Evolutionary conservation across 2,888 invertebrate genomes (phyloP), one percentile per base, ranked within the genome.

Genomic region (Dorcus parallelipipedus): DNA sequence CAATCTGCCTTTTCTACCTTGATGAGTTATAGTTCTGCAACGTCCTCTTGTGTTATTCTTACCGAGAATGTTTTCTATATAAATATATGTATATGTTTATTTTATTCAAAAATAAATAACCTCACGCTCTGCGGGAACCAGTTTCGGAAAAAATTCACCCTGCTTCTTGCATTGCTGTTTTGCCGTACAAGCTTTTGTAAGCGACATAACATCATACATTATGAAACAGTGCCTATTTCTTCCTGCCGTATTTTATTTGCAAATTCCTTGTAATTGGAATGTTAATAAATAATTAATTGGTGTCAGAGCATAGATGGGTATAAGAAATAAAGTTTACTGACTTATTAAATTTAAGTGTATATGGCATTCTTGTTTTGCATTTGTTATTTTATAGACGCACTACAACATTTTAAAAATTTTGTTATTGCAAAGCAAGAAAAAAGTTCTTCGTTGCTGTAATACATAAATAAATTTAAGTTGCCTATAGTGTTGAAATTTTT

Each of bases 61-160:
- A 68, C 67, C 68, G 66, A 66, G 63, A 61, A 67, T 64, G 63
- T 67, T 68, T 69, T 68, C 69, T 71, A 67, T 71, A 69, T 64
- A 70, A 67, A 67, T 67, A 64, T 65, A 68, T 67, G 68, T 69
- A 67, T 70, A 71, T 69, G 70, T 72, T 69, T 69, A 72, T 71
- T 69, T 73, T 71, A 73, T 72, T 71, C 70, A 66, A 68, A 70
- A 70, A 71, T 69, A 70, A 71, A 69, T 69, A 68, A 72, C 66
- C 59, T 59, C 56, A 60, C 60, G 65, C 58, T 64, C 64, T 66
- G 66, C 64, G 67, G 67, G 67, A 73, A 71, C 72, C 71, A 63
- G 71, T 71, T 71, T 69, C 64, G 55, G 58, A 62, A 69, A 71
- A 68, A 67, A 66, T 64, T 54, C 67, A 64, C 68, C 68, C 66